Percentiles rank a stretch among this genome's conserved stretches.
Conservation (phyloP, 2,888 invertebrate species). For the Globia sparganii region DNA sequence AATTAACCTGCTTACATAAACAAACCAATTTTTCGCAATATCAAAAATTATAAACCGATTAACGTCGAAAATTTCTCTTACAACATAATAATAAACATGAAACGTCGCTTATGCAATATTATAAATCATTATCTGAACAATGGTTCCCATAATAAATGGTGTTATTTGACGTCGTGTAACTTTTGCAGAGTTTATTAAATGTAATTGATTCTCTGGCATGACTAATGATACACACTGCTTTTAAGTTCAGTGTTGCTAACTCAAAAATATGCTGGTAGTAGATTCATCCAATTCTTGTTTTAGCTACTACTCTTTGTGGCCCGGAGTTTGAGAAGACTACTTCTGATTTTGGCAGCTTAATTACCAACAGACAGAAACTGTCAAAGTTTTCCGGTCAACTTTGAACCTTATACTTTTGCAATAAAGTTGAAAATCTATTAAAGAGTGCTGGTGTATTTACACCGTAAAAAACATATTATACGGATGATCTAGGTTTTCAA, state of each 20-base stretch:
- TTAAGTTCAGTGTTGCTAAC: background rate
- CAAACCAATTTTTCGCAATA: conserved; percentile 28
- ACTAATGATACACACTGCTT: conserved; percentile 63
- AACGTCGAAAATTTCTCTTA: conserved; percentile 14
- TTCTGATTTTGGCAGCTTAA: background rate
- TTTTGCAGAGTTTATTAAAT: conserved; percentile 72
- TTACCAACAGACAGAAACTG: background rate
- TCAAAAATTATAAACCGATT: conserved; percentile 19
- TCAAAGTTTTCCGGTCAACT: too few relatives aligned
- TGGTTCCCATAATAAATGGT: conserved; percentile 67
- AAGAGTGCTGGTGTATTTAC: too few relatives aligned
- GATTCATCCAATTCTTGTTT: background rate
- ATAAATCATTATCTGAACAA: conserved; percentile 63
- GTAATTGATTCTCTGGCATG: conserved; percentile 69
- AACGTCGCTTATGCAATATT: conserved; percentile 51
- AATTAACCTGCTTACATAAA: conserved; percentile 17
- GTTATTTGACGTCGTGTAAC: conserved; percentile 69
- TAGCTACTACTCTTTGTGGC: background rate
- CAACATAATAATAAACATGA: conserved; percentile 45
- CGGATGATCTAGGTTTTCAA: too few relatives aligned
- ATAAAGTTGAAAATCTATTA: too few relatives aligned
- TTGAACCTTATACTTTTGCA: too few relatives aligned
- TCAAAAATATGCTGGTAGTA: background rate
- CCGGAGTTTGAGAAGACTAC: too few relatives aligned
- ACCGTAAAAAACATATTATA: too few relatives aligned